A percentile compares a stretch with the other conserved stretches of the same genome.
These are phyloP conservation scores for Leucozona laternaria DNA, from an alignment of 2,888 invertebrate species.

Conservation along the genomic window DNA sequence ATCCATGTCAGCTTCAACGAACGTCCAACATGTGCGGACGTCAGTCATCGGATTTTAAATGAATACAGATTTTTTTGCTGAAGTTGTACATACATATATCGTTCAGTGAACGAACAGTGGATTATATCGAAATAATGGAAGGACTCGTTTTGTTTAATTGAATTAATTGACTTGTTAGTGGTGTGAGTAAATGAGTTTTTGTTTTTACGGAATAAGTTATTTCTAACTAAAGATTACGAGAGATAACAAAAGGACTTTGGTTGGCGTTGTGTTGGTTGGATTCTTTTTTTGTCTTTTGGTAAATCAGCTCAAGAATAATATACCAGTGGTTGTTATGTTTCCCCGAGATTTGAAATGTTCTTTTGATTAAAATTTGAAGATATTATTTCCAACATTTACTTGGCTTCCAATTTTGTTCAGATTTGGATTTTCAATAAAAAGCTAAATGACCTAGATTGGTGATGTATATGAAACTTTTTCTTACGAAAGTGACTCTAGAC, in stretches of 20 bases:
- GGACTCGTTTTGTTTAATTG: constrained; percentile 65
- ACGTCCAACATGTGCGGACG: constrained; percentile 59
- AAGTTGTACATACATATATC: constrained; percentile 27
- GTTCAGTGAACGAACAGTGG: constrained; percentile 56
- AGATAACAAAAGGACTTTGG: not conserved
- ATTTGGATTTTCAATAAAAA: no score
- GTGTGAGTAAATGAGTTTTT: constrained; percentile 30
- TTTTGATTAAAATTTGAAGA: no score
- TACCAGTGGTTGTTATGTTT: no score
- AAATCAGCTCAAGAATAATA: no score
- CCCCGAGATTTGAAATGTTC: no score
- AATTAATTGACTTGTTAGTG: constrained; percentile 60
- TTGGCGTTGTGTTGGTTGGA: not conserved
- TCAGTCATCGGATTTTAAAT: constrained; percentile 70
- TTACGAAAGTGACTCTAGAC: no score
- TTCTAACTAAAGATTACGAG: not conserved
- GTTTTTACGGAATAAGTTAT: not conserved
- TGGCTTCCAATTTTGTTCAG: no score
- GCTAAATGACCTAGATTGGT: no score
- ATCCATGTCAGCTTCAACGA: not conserved
- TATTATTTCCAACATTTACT: no score
- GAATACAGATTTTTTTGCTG: constrained; percentile 36
- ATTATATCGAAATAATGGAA: constrained; percentile 60
- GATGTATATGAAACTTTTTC: no score
- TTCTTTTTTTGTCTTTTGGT: not conserved